Evolutionary conservation across 2,888 invertebrate genomes (phyloP), one percentile per base, ranked within the genome.

Genomic region (Brenthis daphne): DNA sequence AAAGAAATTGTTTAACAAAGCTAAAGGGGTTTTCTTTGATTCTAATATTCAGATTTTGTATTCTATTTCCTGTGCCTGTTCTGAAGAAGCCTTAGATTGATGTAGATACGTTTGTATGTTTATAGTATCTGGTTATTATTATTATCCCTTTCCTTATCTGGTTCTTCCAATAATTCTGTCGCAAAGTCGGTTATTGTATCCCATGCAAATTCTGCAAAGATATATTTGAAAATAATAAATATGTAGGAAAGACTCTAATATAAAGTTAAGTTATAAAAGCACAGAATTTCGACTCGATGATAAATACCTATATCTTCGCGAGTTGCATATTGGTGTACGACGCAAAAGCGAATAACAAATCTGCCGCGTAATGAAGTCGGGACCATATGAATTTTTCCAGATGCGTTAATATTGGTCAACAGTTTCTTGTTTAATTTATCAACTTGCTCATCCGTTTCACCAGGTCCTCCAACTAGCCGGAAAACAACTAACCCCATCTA

Each of bases 361-460:
- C 96, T 95, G 61, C 98, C 98, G 80, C 97, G 96, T 24, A 98
- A 96, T 57, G 95, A 95, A 0, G 99, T 97, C 0, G 99, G 99
- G 13, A 99, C 99, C 99, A 99, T 99, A 86, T 99, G 99, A 72
- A 99, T 92, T 85, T 97, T 97, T 14, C 98, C 99, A 5, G 98
- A 98, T 70, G 97, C 98, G 83, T n/a, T n/a, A n/a, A n/a, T n/a
- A n/a, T n/a, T n/a, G n/a, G n/a, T n/a, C n/a, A n/a, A n/a, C n/a
- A n/a, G n/a, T n/a, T n/a, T n/a, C n/a, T n/a, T n/a, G n/a, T n/a
- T n/a, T n/a, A n/a, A n/a, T n/a, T n/a, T n/a, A n/a, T n/a, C n/a
- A n/a, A n/a, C n/a, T n/a, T n/a, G n/a, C n/a, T n/a, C n/a, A n/a
- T n/a, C n/a, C n/a, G n/a, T n/a, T n/a, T n/a, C n/a, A n/a, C n/a